Conservation (phyloP, 2,113 vertebrate species). For the Vulpes ferrilata region DNA sequence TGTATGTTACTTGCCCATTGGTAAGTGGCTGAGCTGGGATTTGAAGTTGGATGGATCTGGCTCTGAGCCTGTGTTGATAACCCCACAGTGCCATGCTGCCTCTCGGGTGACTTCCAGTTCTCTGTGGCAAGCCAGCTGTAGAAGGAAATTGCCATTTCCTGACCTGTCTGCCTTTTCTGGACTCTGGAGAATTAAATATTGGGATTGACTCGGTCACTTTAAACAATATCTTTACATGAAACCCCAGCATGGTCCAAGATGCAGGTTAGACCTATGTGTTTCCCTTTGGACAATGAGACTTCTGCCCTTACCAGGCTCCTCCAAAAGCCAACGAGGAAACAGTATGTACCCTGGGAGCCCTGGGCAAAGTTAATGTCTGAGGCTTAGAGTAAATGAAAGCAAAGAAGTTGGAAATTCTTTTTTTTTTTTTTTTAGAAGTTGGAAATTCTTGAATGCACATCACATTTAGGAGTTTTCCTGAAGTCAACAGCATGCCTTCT, state of each 20-base stretch:
- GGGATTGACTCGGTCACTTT: not conserved
- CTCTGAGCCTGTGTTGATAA: not conserved
- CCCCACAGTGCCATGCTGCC: too few relatives aligned
- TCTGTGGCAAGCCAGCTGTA: not conserved
- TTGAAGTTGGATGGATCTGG: not conserved
- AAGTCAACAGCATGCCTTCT: not conserved
- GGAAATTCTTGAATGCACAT: not conserved
- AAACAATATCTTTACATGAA: conserved; percentile 1
- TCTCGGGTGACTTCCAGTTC: not conserved
- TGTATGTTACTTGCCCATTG: not conserved
- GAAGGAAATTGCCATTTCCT: not conserved
- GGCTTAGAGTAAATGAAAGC: conserved; percentile 4
- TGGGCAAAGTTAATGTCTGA: not conserved
- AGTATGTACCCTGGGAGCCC: not conserved
- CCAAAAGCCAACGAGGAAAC: not conserved
- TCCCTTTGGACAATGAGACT: not conserved
- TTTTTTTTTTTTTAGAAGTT: too few relatives aligned
- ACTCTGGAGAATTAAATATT: not conserved
- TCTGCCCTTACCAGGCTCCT: not conserved
- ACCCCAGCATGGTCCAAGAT: not conserved
- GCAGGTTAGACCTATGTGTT: not conserved
- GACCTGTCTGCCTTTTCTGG: not conserved
- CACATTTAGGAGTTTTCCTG: not conserved
- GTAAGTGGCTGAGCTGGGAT: not conserved
- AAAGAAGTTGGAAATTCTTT: not conserved